phyloP scores from a whole-genome alignment of 2,113 vertebrate genomes.

The Cheirogaleus medius region DNA sequence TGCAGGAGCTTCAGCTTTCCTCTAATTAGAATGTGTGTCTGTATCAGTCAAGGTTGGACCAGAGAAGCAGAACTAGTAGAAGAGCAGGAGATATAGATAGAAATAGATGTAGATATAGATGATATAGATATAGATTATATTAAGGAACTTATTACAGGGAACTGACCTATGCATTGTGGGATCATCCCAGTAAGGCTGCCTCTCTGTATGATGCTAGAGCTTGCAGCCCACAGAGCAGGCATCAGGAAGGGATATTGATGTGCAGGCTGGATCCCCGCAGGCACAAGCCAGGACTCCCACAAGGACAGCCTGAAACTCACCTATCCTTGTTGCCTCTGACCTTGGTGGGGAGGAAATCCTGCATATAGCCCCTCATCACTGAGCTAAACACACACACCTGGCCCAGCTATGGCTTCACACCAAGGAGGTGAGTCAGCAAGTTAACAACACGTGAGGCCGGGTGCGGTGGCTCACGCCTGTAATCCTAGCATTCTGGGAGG shows the following conservation, averaged over 20 bases:
- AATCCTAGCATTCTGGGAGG: too few relatives aligned
- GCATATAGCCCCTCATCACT: not conserved
- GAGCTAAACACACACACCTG: not conserved
- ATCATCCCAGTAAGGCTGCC: too few relatives aligned
- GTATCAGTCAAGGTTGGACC: not conserved
- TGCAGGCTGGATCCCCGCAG: not conserved
- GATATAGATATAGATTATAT: not conserved
- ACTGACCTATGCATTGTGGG: not conserved
- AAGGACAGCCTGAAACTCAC: not conserved
- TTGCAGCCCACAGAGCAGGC: not conserved
- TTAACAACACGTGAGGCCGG: too few relatives aligned
- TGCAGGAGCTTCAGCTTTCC: not conserved
- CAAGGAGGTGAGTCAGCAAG: not conserved
- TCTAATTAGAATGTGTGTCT: not conserved
- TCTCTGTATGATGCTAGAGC: not conserved
- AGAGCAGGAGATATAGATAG: not conserved
- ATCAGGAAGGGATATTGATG: not conserved
- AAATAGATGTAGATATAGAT: too few relatives aligned
- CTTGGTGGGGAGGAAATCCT: not conserved
- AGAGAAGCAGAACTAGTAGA: not conserved
- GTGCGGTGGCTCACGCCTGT: too few relatives aligned
- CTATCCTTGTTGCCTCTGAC: not conserved
- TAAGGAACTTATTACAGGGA: not conserved
- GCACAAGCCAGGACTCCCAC: not conserved
- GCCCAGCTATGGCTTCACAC: not conserved